Conservation (phyloP, 2,888 invertebrate genomes). For the Melinaea menophilus region DNA sequence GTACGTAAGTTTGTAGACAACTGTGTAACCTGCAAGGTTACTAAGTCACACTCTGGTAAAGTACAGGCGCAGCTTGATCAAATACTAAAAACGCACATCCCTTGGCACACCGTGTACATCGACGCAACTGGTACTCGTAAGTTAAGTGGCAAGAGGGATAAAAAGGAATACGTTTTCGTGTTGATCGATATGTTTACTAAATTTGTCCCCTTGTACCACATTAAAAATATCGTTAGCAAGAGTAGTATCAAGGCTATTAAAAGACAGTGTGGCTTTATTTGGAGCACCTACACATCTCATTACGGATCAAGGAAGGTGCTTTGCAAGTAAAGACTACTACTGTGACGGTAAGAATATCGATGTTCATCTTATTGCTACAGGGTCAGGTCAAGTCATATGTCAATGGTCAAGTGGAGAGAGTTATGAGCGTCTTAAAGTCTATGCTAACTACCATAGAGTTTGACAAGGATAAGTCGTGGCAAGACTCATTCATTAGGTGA, state of each 20-base stretch:
- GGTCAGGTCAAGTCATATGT: not conserved
- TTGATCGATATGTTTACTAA: slow-evolving; percentile 39
- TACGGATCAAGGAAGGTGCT: slow-evolving; percentile 7
- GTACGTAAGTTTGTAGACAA: too few species aligned
- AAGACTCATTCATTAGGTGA: too few species aligned
- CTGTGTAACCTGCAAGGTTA: too few species aligned
- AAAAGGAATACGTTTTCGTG: slow-evolving; percentile 35
- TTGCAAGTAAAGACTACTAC: too few species aligned
- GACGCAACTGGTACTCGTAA: slow-evolving; percentile 22
- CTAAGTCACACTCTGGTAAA: too few species aligned
- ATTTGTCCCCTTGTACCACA: slow-evolving; percentile 29
- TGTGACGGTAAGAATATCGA: too few species aligned
- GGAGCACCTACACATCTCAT: slow-evolving; percentile 25
- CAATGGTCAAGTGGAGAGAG: not conserved
- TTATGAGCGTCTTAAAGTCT: not conserved
- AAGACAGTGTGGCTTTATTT: slow-evolving; percentile 18
- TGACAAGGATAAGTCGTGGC: too few species aligned
- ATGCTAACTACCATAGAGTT: slow-evolving; percentile 3
- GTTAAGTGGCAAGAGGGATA: slow-evolving; percentile 33
- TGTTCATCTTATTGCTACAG: not conserved
- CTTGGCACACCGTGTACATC: slow-evolving; percentile 24
- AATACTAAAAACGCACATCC: too few species aligned
- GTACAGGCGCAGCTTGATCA: too few species aligned
- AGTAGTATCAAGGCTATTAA: slow-evolving; percentile 25
- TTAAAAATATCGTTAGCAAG: slow-evolving; percentile 29